phyloP scores from a whole-genome alignment of 64 coral and sea anemone genomes.

The Montipora efflorescens region DNA sequence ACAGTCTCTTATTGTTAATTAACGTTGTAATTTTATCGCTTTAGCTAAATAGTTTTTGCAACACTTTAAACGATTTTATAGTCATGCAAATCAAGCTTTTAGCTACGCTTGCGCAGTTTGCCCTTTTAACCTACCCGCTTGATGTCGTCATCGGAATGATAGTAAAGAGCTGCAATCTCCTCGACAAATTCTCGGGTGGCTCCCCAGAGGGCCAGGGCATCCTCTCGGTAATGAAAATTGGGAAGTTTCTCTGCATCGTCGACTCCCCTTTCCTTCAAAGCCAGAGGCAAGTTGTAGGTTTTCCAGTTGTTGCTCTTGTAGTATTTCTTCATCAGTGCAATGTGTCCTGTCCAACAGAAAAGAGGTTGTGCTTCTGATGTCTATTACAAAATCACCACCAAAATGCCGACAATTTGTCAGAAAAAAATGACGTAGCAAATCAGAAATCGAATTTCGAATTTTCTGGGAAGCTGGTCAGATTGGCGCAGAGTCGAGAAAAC shows the following conservation, averaged over 20 bases:
- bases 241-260: conserved; percentile 73
- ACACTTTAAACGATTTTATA: too few species aligned
- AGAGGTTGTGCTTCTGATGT: background rate
- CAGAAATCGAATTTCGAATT: too few species aligned
- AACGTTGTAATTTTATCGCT: too few species aligned
- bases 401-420: too few species aligned
- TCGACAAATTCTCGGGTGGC: conserved; percentile 61
- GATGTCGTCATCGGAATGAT: conserved; percentile 59
- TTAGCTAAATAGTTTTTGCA: too few species aligned
- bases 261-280: conserved; percentile 79
- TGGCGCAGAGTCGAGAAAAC: too few species aligned
- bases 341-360: conserved; percentile 5
- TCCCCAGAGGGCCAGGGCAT: conserved; percentile 75
- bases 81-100: background rate
- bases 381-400: too few species aligned
- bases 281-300: conserved; percentile 62
- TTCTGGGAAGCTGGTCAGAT: too few species aligned
- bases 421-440: too few species aligned
- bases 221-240: conserved; percentile 90
- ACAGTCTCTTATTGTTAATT: too few species aligned
- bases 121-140: conserved; percentile 17
- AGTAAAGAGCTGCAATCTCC: conserved; percentile 58
- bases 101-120: background rate
- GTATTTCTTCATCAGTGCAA: conserved; percentile 78
- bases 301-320: conserved; percentile 75